A percentile compares a stretch with the other conserved stretches of the same genome.
Evolutionary conservation across 23 tunicate species (phyloP).

Genomic region (Halocynthia aurantium): DNA sequence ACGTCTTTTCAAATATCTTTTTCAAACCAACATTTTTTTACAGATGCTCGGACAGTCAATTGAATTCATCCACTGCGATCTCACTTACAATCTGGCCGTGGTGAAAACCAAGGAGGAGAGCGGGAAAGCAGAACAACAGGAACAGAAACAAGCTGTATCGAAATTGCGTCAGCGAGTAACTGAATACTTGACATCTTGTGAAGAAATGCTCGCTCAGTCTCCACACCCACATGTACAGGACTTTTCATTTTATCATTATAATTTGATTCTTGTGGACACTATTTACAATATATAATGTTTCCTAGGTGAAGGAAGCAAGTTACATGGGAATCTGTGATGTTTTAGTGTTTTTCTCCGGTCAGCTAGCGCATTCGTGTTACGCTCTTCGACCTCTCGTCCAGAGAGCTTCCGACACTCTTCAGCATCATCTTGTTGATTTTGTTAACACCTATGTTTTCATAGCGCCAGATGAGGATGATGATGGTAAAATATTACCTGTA

Average conservation of each 20-base stretch:
- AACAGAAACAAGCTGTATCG: constrained; percentile 42
- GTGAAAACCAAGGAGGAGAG: constrained; percentile 36
- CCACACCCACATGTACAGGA: constrained; percentile 56
- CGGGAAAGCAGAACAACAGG: constrained; percentile 29
- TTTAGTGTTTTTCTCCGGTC: constrained; percentile 78
- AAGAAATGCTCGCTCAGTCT: constrained; percentile 46
- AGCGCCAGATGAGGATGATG: constrained; percentile 58
- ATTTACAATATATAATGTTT: not conserved
- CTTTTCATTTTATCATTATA: not conserved
- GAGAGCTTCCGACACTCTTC: constrained; percentile 66
- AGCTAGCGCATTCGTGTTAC: constrained; percentile 70
- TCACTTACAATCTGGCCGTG: constrained; percentile 36
- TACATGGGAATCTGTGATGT: constrained; percentile 83
- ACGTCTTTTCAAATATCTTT: not conserved
- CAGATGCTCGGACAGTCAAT: constrained; percentile 76
- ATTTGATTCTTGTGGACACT: too few species aligned
- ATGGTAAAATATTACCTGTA: constrained; percentile 22
- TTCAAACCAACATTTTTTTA: not conserved
- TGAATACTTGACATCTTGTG: constrained; percentile 44
- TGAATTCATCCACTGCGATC: constrained; percentile 70
- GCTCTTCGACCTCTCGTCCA: constrained; percentile 67
- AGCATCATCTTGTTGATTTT: constrained; percentile 73
- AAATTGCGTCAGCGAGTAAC: constrained; percentile 62
- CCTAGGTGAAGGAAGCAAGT: constrained; percentile 80
- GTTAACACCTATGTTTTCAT: constrained; percentile 69